Evolutionary conservation across 2,888 invertebrate genomes (phyloP).

Genomic region (Parascotia fuliginaria): DNA sequence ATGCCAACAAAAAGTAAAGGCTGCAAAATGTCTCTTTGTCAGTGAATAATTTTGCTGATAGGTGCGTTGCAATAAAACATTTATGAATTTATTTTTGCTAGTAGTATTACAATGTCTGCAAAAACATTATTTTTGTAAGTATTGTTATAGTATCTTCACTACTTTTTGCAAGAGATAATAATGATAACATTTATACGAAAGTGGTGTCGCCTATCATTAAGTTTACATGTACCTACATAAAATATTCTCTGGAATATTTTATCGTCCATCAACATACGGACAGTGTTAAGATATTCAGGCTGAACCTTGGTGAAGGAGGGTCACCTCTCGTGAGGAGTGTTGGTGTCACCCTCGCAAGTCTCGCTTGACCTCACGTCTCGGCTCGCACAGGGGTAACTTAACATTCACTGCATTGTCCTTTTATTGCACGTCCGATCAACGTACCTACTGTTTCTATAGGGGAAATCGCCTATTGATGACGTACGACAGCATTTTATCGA

Average conservation of each 20-base stretch:
- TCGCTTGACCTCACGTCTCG: conserved; percentile 43
- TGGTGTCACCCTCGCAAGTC: conserved; percentile 27
- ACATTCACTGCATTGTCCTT: conserved; percentile 64
- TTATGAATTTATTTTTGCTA: no score
- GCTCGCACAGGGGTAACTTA: conserved; percentile 53
- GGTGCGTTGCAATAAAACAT: no score
- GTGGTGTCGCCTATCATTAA: not conserved
- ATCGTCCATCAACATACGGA: not conserved
- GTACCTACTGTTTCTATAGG: conserved; percentile 30
- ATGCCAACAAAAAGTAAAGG: no score
- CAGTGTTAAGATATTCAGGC: conserved; percentile 26
- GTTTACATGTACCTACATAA: not conserved
- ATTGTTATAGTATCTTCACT: not conserved
- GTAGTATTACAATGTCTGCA: not conserved
- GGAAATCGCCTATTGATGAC: conserved; percentile 36
- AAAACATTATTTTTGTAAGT: not conserved
- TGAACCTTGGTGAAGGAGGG: conserved; percentile 20
- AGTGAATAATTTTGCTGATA: no score
- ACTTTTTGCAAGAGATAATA: not conserved
- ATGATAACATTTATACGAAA: not conserved
- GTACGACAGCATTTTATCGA: conserved; percentile 9
- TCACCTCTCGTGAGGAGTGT: conserved; percentile 18
- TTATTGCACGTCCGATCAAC: conserved; percentile 62
- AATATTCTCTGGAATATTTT: not conserved
- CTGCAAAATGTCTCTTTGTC: no score